Conservation (phyloP, 2,888 invertebrate species). For the Drosophila longiperda region DNA sequence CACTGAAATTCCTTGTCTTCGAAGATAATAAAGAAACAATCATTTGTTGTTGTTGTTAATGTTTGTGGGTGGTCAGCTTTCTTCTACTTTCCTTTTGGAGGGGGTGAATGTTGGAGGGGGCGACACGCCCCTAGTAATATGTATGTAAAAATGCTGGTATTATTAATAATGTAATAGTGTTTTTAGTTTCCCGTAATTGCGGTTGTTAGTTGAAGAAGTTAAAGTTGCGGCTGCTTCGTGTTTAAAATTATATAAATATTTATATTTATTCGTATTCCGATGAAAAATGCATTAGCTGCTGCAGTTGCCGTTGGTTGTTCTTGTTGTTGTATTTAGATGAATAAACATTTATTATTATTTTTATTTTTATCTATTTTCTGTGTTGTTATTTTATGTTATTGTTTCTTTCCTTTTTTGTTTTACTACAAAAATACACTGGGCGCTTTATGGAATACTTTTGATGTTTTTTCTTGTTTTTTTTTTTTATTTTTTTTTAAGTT, state of each 20-base stretch:
- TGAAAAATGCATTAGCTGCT: slow-evolving; percentile 79
- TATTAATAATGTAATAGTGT: slow-evolving; percentile 62
- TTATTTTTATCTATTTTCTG: slow-evolving; percentile 60
- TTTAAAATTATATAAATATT: slow-evolving; percentile 36
- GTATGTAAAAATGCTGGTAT: slow-evolving; percentile 72
- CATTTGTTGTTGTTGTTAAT: slow-evolving; percentile 49
- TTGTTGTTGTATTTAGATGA: slow-evolving; percentile 46
- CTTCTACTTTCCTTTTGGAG: slow-evolving; percentile 30
- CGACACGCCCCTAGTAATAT: slow-evolving; percentile 49
- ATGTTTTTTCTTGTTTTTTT: slow-evolving; percentile 15
- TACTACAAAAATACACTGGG: slow-evolving; percentile 81
- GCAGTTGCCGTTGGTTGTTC: slow-evolving; percentile 58
- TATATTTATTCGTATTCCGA: slow-evolving; percentile 53
- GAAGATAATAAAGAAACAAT: slow-evolving; percentile 72
- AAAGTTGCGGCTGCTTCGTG: slow-evolving; percentile 51
- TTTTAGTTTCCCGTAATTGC: slow-evolving; percentile 53
- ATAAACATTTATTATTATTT: slow-evolving; percentile 38
- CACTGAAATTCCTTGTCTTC: slow-evolving; percentile 82
- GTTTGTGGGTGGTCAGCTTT: slow-evolving; percentile 34
- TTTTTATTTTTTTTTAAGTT: slow-evolving; percentile 21
- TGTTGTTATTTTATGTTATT: slow-evolving; percentile 43
- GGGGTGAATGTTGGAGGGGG: slow-evolving; percentile 11
- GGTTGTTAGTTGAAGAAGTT: slow-evolving; percentile 30
- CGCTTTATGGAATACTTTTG: slow-evolving; percentile 67
- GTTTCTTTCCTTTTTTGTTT: slow-evolving; percentile 58